Base-by-base conservation (phyloP, 2,113 vertebrate species). In the Siniperca knerii region DNA sequence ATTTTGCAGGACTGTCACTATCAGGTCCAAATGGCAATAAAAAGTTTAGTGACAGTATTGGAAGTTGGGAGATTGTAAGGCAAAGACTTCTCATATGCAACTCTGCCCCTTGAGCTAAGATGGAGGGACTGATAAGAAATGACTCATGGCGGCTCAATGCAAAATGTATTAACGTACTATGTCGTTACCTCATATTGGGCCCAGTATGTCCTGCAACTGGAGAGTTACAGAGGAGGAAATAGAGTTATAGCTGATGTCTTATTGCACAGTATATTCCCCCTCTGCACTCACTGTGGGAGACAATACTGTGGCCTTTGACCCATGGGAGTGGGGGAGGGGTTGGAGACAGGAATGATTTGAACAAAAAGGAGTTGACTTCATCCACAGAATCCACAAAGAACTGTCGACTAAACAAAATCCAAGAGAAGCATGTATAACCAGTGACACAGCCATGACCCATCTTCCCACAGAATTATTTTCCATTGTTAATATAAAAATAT, bases 121-220 rank as follows among this genome's bases (percentile, higher is more conserved):
- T 75, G 64, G 52, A 84, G 55, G 77, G 64, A 86, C 77, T 90
- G 78, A 92, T 88, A 86, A 84, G 50, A 92, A 81, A 67, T 35
- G 70, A 70, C 81, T 89, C 57, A 75, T 60, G 87, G 89, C 75
- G 25, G 82, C 84, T 90, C 82, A 64, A 90, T 94, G 92, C 87
- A 92, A 92, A 95, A 94, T 93, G 92, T 85, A 91, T 95, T 87
- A 92, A 79, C 57, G 8, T 62, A 62, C 57, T 82, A 78, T 67
- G 64, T 84, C 67, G 46, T 75, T 85, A 44, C 64, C 80, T 88
- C 40, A 91, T 92, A 90, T 88, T 89, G 86, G 77, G 18, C n/a
- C 69, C 78, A 52, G 46, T 61, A 55, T 87, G 81, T 90, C 72
- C 77, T 87, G 73, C 54, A 69, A 83, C 69, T 37, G 75, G 78